Evolutionary conservation across 1,140 invertebrate species (phyloP).

Genomic region (Aleiodes sp.): DNA sequence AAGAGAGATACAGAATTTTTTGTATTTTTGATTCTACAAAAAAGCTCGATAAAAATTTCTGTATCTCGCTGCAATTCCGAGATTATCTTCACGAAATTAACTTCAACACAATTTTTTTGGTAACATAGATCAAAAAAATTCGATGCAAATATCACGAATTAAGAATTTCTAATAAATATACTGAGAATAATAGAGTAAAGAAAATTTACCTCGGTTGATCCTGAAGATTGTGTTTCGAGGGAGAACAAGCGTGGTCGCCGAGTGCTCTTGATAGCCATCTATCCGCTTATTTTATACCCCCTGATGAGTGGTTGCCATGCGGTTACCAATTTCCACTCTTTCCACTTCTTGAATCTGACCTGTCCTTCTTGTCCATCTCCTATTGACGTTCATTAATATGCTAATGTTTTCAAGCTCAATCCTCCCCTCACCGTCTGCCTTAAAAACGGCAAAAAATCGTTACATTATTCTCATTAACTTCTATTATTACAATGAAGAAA

Average conservation of each 20-base stretch:
- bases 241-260: not conserved
- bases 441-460: conserved; percentile 39
- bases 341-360: conserved; percentile 31
- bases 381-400: conserved; percentile 55
- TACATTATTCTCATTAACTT: conserved; percentile 3
- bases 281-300: conserved; percentile 51
- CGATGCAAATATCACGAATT: too few relatives aligned
- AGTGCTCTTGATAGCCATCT: not conserved
- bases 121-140: too few relatives aligned
- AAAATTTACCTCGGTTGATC: not conserved
- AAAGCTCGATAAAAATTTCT: too few relatives aligned
- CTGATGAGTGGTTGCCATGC: conserved; percentile 49
- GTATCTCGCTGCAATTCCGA: too few relatives aligned
- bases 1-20: too few relatives aligned
- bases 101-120: too few relatives aligned
- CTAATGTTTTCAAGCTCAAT: conserved; percentile 40
- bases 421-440: conserved; percentile 27
- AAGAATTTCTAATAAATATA: not conserved
- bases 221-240: conserved; percentile 5
- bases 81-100: too few relatives aligned
- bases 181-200: not conserved
- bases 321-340: conserved; percentile 18
- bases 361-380: conserved; percentile 37
- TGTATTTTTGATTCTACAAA: too few relatives aligned
- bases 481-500: not conserved